These are phyloP conservation scores for Pituophis catenifer DNA, from an alignment of 2,113 vertebrate species.

Conservation along the genomic window DNA sequence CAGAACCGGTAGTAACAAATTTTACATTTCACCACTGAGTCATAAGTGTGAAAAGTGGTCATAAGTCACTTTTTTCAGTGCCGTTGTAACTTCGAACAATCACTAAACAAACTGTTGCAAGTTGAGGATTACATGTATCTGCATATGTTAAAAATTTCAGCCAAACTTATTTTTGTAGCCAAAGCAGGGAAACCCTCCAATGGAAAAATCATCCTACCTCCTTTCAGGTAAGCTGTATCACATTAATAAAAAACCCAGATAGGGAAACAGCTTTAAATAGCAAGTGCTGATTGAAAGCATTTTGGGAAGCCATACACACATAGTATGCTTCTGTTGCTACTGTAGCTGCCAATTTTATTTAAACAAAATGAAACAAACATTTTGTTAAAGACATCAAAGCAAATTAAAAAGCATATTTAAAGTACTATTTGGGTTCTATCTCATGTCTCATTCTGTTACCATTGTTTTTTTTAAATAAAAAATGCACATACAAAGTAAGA, in stretches of 20 bases:
- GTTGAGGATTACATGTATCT: too few relatives aligned
- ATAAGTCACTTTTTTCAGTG: too few relatives aligned
- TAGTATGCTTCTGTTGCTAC: neutral
- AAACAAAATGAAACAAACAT: neutral
- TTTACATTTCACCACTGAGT: too few relatives aligned
- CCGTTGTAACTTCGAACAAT: too few relatives aligned
- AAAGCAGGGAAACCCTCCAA: neutral
- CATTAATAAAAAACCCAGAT: neutral
- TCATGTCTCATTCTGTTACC: neutral
- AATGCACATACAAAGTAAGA: neutral
- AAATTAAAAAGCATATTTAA: neutral
- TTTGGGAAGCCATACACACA: neutral
- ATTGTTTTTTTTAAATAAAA: neutral
- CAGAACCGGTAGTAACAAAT: too few relatives aligned
- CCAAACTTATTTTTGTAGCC: neutral
- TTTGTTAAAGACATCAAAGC: neutral
- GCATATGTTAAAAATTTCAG: neutral
- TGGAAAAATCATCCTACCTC: neutral
- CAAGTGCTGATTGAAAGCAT: neutral
- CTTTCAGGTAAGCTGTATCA: neutral
- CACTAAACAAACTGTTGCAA: too few relatives aligned
- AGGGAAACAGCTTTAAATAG: neutral
- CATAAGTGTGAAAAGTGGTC: too few relatives aligned
- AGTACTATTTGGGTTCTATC: neutral
- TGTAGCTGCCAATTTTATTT: neutral